A percentile compares a stretch with the other conserved stretches of the same genome.
Evolutionary conservation across 2,113 vertebrate genomes (phyloP).

Genomic region (Phaethon lepturus): DNA sequence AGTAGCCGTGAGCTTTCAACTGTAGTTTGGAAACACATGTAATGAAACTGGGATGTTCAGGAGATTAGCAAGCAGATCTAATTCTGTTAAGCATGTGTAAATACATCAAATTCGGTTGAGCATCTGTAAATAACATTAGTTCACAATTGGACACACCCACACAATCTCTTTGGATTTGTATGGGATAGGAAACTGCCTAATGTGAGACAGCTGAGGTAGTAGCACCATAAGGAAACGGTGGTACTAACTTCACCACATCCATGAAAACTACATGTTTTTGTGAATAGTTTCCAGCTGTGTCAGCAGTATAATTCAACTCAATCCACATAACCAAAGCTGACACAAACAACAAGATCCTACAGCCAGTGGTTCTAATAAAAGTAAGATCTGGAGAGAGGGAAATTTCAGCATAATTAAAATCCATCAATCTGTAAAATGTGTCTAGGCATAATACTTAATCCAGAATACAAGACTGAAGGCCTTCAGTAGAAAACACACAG

Average conservation of each 20-base stretch:
- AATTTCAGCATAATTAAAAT: neutral
- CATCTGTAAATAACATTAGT: neutral
- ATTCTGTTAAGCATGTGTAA: neutral
- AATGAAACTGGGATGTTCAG: neutral
- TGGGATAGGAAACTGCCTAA: neutral
- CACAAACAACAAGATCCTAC: neutral
- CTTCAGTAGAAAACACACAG: neutral
- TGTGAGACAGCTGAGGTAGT: neutral
- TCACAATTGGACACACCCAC: neutral
- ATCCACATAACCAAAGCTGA: neutral
- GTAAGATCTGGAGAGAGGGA: neutral
- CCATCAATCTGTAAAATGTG: neutral
- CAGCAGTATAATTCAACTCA: neutral
- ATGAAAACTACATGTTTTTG: neutral
- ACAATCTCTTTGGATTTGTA: neutral
- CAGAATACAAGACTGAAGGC: neutral
- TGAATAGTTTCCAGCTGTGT: neutral
- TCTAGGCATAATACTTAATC: neutral
- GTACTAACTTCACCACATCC: neutral
- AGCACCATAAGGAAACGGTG: neutral
- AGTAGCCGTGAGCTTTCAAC: neutral
- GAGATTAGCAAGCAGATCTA: neutral
- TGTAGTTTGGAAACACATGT: neutral
- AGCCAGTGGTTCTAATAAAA: neutral
- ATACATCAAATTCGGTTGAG: neutral